Evolutionary conservation across 1,140 invertebrate genomes (phyloP), one percentile per base, ranked within the genome.

Genomic region (Drosophila ambigua): DNA sequence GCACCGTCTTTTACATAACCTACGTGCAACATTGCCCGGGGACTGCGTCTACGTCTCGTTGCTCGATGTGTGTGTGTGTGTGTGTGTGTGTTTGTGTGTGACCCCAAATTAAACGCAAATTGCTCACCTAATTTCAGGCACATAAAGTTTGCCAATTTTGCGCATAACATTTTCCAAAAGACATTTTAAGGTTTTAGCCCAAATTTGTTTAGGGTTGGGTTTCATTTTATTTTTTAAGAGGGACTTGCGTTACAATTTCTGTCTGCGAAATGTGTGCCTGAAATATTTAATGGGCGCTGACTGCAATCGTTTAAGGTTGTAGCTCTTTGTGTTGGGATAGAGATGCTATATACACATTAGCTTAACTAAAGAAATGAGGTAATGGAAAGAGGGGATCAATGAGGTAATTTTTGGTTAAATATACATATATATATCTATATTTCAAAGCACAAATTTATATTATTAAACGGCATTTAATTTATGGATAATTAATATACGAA

Each of bases 41-140:
- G 67, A 69, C 49, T 59, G 31, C 2, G 2, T 31, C 31, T 31
- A 9, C 31, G 31, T 31, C 8, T 31, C 8, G 16, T 0, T 9
- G 57, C 55, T 44, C 69, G 31, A 24, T 63, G 72, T 39, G 35
- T 39, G 35, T 39, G 5, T 64, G 60, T 62, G 71, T 64, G 52
- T 55, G 50, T 71, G 55, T 77, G 81, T 39, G 5, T 64, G 60
- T 62, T 66, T 64, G 52, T 55, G 50, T 71, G 55, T 77, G 81
- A 87, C 82, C 81, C 68, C 73, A 84, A 84, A 84, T 77, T 87
- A 87, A 81, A 87, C 77, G 50, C 60, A 81, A 84, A 75, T 82
- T 67, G 39, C 75, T 49, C 60, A 41, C 52, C 71, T 59, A 79
- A 82, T 78, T 82, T 82, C 69, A 74, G 68, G 82, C 81, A 87